Base-by-base conservation (phyloP, 2,113 vertebrate species). In the Ammodytes marinus region DNA sequence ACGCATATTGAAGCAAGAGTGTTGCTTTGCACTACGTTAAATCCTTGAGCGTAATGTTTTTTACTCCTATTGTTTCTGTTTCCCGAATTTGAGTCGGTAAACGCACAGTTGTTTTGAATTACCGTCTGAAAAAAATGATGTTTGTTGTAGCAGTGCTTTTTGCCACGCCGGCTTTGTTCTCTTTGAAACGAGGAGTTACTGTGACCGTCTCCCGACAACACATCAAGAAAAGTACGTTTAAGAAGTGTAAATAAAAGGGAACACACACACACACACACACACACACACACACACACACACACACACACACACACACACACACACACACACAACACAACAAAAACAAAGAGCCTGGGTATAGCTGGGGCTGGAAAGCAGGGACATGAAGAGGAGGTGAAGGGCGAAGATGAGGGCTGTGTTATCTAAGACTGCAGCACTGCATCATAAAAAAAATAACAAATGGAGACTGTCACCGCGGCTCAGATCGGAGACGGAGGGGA, bases 371-470 rank as follows among this genome's bases (percentile, higher is more conserved):
- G 55, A 2, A 87, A 74, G 89, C 80, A 69, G 87, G 78, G 91
- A 89, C 86, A 77, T 88, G 90, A 91, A 92, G 85, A 90, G 74
- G 81, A 93, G 90, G 86, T 92, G 94, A 95, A 94, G 93, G 94
- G 91, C 92, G 83, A 95, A 93, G 92, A 94, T 93, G 94, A 95
- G 92, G 80, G 86, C 89, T 91, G 82, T 91, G 93, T 95, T 95
- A 95, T 95, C 95, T 93, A 89, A 93, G 90, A 84, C 88, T 90
- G 91, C 94, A 94, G 95, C 60, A 59, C 86, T 70, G 87, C 91
- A 91, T 93, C 92, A 87, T 94, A 93, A 95, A 94, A 94, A 92
- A 94, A 94, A 92, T 94, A 95, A 95, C 94, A 95, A 95, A 95
- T 92, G 89, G 92, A 88, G 87, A 88, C 87, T 94, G 94, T 94